These are phyloP conservation scores for Pardosa pseudoannulata DNA, from an alignment of 2,888 invertebrate species.

Conservation along the genomic window DNA sequence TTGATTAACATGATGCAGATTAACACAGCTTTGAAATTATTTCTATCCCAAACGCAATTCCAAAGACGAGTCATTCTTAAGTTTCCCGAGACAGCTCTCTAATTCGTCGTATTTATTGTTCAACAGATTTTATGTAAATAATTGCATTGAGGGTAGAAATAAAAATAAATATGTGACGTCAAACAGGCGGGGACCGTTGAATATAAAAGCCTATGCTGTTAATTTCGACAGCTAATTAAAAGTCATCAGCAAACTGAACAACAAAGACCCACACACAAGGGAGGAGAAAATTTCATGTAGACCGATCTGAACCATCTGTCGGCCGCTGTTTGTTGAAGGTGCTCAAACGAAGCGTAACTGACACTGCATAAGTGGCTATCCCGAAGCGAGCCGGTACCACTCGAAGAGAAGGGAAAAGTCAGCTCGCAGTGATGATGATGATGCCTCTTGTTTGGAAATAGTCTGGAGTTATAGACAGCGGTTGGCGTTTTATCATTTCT, in stretches of 20 bases:
- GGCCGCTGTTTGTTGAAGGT: neutral
- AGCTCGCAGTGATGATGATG: neutral
- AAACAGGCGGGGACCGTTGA: neutral
- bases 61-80: neutral
- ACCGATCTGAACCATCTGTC: conserved; percentile 16
- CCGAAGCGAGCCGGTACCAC: neutral
- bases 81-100: neutral
- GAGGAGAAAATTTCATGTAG: conserved; percentile 8
- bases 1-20: too few relatives aligned
- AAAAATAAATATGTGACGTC: neutral
- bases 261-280: neutral
- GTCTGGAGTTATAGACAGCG: neutral
- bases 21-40: too few relatives aligned
- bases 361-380: conserved; percentile 11
- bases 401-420: neutral
- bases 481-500: neutral
- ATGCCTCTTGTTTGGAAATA: conserved; percentile 1
- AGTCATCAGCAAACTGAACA: neutral
- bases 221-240: conserved; percentile 12
- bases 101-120: neutral
- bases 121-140: neutral
- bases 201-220: neutral
- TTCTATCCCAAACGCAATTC: too few relatives aligned
- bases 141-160: neutral
- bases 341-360: conserved; percentile 7